Conservation (phyloP, 2,888 invertebrate genomes). For the Automeris io region DNA sequence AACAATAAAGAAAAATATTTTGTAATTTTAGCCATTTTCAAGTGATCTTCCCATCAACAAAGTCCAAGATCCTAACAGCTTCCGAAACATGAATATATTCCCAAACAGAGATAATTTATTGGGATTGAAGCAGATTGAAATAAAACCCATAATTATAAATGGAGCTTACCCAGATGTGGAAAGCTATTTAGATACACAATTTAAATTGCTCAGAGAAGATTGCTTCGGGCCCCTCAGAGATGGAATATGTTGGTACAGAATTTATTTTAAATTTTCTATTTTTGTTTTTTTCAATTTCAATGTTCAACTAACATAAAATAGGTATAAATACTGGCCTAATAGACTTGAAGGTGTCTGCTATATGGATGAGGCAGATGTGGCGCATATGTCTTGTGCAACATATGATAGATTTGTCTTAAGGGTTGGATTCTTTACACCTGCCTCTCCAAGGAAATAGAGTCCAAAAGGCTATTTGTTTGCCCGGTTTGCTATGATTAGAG, state of each 20-base stretch:
- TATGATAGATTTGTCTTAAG: too few relatives aligned
- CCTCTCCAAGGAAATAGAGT: too few relatives aligned
- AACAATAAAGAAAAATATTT: not conserved
- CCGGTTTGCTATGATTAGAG: too few relatives aligned
- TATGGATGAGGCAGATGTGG: too few relatives aligned
- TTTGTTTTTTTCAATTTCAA: not conserved
- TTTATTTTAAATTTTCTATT: not conserved
- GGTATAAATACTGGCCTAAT: too few relatives aligned
- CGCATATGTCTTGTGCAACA: too few relatives aligned
- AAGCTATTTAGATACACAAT: constrained; percentile 89
- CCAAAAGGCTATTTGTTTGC: too few relatives aligned
- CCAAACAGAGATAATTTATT: constrained; percentile 75
- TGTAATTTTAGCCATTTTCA: constrained; percentile 11
- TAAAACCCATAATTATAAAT: constrained; percentile 73
- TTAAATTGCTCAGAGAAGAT: constrained; percentile 87
- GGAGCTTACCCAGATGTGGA: constrained; percentile 80
- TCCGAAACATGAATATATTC: constrained; percentile 50
- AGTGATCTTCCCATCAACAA: constrained; percentile 9
- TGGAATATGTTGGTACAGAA: constrained; percentile 74
- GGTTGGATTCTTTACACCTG: too few relatives aligned
- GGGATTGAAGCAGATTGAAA: constrained; percentile 45
- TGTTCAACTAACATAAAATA: not conserved
- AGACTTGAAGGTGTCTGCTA: too few relatives aligned
- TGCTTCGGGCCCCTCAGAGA: constrained; percentile 84
- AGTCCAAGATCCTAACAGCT: constrained; percentile 30